Percentiles rank a stretch among this genome's conserved stretches.
Evolutionary conservation across 2,888 invertebrate species (phyloP).

Genomic region (Polyommatus iphigenia): DNA sequence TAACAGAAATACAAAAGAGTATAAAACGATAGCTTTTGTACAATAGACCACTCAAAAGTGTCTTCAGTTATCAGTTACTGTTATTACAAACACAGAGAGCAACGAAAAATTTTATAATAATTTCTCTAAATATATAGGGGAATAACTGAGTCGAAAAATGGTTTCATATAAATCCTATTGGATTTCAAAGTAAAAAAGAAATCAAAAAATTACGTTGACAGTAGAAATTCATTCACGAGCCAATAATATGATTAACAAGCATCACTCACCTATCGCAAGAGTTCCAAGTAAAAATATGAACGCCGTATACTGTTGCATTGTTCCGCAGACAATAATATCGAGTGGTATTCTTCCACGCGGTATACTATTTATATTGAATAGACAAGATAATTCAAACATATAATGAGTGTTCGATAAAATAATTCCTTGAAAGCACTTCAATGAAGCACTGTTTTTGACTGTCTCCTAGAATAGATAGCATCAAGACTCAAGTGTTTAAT

Average conservation of each 20-base stretch:
- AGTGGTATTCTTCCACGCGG: not conserved
- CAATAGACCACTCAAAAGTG: no score
- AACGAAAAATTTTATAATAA: no score
- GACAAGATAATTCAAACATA: constrained; percentile 15
- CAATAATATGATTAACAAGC: constrained; percentile 1
- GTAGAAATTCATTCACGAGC: not conserved
- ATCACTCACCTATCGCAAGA: constrained; percentile 3
- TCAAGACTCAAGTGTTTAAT: not conserved
- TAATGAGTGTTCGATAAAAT: constrained; percentile 22
- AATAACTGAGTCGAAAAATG: no score
- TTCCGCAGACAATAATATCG: not conserved
- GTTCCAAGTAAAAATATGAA: not conserved
- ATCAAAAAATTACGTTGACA: not conserved
- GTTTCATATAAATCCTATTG: no score
- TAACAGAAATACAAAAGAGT: not conserved
- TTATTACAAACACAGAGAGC: no score
- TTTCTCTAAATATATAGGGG: no score
- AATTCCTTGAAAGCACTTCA: constrained; percentile 13
- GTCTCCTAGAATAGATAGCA: not conserved
- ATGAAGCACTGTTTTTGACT: constrained; percentile 5
- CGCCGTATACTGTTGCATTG: not conserved
- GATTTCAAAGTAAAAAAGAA: not conserved
- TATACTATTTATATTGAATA: constrained; percentile 14
- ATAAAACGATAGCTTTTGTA: no score
- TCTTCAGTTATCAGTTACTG: no score